Evolutionary conservation across 2,888 invertebrate species (phyloP).

Genomic region (Protodeltote pygarga): DNA sequence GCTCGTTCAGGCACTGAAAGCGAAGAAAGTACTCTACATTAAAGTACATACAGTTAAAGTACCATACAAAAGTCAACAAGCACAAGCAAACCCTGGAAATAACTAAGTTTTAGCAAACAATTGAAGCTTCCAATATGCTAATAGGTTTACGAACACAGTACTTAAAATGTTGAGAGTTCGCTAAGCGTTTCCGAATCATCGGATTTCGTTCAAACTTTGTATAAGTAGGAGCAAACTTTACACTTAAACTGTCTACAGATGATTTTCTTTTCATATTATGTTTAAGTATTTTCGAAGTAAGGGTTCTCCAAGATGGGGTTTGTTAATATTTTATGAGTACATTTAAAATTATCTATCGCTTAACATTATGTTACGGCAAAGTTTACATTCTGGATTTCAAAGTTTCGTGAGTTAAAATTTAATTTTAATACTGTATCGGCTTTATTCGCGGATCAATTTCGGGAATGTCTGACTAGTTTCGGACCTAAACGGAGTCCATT

Average conservation of each 20-base stretch:
- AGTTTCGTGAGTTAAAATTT: too few species aligned
- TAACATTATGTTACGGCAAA: too few species aligned
- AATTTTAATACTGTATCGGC: too few species aligned
- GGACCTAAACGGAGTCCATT: too few species aligned
- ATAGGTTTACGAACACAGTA: slow-evolving; percentile 52
- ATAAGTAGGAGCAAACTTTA: slow-evolving; percentile 42
- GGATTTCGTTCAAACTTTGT: slow-evolving; percentile 45
- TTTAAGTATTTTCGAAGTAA: slow-evolving; percentile 27
- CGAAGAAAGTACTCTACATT: too few species aligned
- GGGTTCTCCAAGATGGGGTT: neutral
- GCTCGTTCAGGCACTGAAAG: too few species aligned
- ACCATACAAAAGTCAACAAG: neutral
- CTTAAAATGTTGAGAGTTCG: slow-evolving; percentile 47
- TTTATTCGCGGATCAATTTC: too few species aligned
- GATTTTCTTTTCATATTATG: slow-evolving; percentile 31
- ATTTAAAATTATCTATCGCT: too few species aligned
- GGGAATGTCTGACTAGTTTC: too few species aligned
- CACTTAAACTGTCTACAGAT: slow-evolving; percentile 41
- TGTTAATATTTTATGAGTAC: neutral
- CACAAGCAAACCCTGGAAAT: slow-evolving; percentile 12
- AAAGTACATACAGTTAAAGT: too few species aligned
- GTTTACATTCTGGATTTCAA: too few species aligned
- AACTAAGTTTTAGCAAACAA: slow-evolving; percentile 11
- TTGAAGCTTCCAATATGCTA: slow-evolving; percentile 46
- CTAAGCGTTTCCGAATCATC: slow-evolving; percentile 50